Evolutionary conservation across 2,888 invertebrate genomes (phyloP), one percentile per base, ranked within the genome.

Genomic region (Ecdyonurus torrentis): DNA sequence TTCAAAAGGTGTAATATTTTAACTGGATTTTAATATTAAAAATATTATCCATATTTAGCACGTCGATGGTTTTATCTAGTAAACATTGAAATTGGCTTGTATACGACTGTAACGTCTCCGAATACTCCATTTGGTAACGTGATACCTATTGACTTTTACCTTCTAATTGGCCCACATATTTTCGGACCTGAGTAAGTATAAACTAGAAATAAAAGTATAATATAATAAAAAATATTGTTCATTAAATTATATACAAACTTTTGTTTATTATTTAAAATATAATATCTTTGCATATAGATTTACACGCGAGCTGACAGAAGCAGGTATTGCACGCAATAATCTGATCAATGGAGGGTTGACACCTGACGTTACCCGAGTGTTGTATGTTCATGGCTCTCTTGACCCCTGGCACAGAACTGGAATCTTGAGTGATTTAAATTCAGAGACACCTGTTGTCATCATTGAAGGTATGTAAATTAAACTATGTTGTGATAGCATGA

Each of bases 321-420:
- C 76, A 0, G 86, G 81, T 1, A 83, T 87, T 1, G 74, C 78
- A 0, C 79, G 85, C 70, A 92, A 91, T 0, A 95, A 95, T 71
- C 79, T 73, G n/a, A 74, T 83, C 59, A 94, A 92, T 70, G 93
- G 93, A 0, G 91, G 82, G 0, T 74, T 87, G 2, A 78, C 84
- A 64, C 81, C 91, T 50, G 74, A 82, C 10, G 84, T 84, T 0
- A 80, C 80, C 15, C 84, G 89, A 67, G 86, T 92, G 5, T 83
- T 92, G 0, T 93, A 86, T 71, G 87, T 91, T 2, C 93, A 94
- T 70, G 94, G 94, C 23, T 86, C 89, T 1, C 83, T 92, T 61
- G 94, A 95, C 77, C 91, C 91, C 0, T 91, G 91, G 91, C 90
- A 91, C 74, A 86, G 86, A 0, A 76, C 91, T 23, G 91, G 91